Evolutionary conservation across 1,140 invertebrate genomes (phyloP), one percentile per base, ranked within the genome.

Genomic region (Nephila pilipes): DNA sequence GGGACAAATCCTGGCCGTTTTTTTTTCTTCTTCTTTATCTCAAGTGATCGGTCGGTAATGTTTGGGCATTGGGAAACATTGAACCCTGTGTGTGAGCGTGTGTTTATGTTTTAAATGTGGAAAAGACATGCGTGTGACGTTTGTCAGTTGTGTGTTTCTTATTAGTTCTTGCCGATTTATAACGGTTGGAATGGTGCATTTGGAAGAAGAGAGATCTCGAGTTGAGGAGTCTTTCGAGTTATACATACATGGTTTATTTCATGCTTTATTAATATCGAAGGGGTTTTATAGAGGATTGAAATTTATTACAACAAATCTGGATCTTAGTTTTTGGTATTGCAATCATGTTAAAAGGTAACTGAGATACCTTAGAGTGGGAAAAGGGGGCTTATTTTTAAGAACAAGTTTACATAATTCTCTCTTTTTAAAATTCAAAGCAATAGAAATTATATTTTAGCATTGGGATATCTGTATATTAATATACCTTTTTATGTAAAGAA

Each of bases 1-100:
- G 54, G 32, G 38, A 29, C 58, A 60, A n/a, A 32, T 25, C 38
- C 38, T 60, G 12, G 16, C 18, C 54, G 46, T 46, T 46, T 46
- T 46, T 85, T 85, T 29, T 88, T 75, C 32, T 75, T 1, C 20
- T 75, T 32, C 29, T 75, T 75, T 36, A 32, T 32, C 60, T 54
- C 38, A 1, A n/a, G 58, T 58, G 22, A 69, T 88, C 87, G 60
- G 32, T 32, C 36, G 69, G n/a, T 54, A 69, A 14, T 57, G 55
- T 46, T 90, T 83, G 89, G 89, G 20, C 79, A 65, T 85, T 32
- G 38, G 38, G 18, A 92, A 85, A 32, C 90, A 92, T 85, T 92
- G 90, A 92, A 92, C 90, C n/a, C 81, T 32, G 29, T 22, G 46
- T 54, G 25, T 29, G n/a, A n/a, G 46, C 36, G 85, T 29, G 83